Conservation (phyloP, 2,888 invertebrate genomes). For the Ctena decussata region DNA sequence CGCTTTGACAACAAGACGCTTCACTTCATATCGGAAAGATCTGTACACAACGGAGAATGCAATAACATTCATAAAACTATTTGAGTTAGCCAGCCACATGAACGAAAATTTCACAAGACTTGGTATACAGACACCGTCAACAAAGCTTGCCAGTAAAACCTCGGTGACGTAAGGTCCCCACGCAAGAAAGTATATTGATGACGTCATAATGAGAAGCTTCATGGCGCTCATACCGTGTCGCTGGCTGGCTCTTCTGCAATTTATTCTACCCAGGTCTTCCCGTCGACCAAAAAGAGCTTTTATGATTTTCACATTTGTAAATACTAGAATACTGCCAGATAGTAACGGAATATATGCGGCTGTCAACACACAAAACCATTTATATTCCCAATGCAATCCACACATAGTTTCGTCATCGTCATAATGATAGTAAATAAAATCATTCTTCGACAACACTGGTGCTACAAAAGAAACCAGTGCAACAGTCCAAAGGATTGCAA, state of each 20-base stretch:
- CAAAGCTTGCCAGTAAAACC: conserved; percentile 49
- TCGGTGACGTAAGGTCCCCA: conserved; percentile 70
- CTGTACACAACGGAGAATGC: conserved; percentile 48
- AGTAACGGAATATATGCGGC: conserved; percentile 63
- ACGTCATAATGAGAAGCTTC: conserved; percentile 58
- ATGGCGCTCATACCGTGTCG: conserved; percentile 46
- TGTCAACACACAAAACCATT: conserved; percentile 56
- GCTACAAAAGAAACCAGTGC: conserved; percentile 55
- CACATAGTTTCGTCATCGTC: conserved; percentile 47
- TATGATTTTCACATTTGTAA: conserved; percentile 51
- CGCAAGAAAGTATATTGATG: too few species aligned
- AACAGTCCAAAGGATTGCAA: conserved; percentile 43
- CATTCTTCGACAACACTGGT: conserved; percentile 45
- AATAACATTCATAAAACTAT: too few species aligned
- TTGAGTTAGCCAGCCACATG: conserved; percentile 69
- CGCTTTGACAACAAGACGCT: too few species aligned
- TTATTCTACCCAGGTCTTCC: too few species aligned
- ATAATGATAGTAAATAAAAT: conserved; percentile 53
- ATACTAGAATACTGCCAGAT: conserved; percentile 53
- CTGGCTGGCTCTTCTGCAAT: background rate
- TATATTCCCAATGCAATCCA: conserved; percentile 61
- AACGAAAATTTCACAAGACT: conserved; percentile 42
- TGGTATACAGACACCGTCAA: conserved; percentile 41
- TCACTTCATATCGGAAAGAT: too few species aligned
- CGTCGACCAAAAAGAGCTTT: conserved; percentile 5